These are phyloP conservation scores for Sebastiscus albofasciatus DNA, from an alignment of 2,797 vertebrate genomes.

Conservation along the genomic window DNA sequence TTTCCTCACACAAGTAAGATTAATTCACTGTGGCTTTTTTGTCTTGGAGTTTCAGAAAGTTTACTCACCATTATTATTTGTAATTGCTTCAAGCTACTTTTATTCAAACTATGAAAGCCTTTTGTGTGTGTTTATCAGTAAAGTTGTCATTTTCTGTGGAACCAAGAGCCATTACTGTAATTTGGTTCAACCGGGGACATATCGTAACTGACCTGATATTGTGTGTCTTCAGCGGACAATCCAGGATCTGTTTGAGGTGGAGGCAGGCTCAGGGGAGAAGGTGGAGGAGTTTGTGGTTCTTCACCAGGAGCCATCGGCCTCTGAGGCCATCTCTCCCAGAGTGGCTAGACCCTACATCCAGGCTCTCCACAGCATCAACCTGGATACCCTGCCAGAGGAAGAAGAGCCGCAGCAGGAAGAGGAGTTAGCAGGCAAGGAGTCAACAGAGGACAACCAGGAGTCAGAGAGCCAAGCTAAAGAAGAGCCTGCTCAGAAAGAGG, in stretches of 20 bases:
- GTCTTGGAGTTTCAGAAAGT: neutral
- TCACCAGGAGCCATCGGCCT: slow-evolving; percentile 94
- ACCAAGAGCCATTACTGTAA: neutral
- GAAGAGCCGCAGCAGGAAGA: slow-evolving; percentile 37
- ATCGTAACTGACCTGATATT: neutral
- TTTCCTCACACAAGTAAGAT: slow-evolving; percentile 91
- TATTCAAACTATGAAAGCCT: neutral
- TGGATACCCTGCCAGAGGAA: slow-evolving; percentile 72
- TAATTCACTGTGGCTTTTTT: neutral
- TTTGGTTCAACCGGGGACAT: neutral
- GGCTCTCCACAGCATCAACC: slow-evolving; percentile 91
- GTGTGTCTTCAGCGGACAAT: slow-evolving; percentile 89
- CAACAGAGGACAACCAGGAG: slow-evolving; percentile 62
- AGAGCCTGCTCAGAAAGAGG: slow-evolving; percentile 86
- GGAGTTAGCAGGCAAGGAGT: slow-evolving; percentile 25
- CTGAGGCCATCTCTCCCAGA: slow-evolving; percentile 94
- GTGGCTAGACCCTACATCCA: slow-evolving; percentile 97
- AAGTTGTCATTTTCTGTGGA: neutral
- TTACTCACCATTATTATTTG: neutral
- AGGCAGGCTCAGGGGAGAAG: slow-evolving; percentile 93
- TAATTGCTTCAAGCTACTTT: neutral
- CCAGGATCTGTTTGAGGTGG: slow-evolving; percentile 98
- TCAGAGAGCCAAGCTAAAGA: slow-evolving; percentile 62
- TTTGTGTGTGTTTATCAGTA: neutral
- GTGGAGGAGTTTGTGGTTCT: slow-evolving; percentile 98